Base-by-base conservation (phyloP, 2,797 vertebrate species). In the Microctenopoma steveboyesi region DNA sequence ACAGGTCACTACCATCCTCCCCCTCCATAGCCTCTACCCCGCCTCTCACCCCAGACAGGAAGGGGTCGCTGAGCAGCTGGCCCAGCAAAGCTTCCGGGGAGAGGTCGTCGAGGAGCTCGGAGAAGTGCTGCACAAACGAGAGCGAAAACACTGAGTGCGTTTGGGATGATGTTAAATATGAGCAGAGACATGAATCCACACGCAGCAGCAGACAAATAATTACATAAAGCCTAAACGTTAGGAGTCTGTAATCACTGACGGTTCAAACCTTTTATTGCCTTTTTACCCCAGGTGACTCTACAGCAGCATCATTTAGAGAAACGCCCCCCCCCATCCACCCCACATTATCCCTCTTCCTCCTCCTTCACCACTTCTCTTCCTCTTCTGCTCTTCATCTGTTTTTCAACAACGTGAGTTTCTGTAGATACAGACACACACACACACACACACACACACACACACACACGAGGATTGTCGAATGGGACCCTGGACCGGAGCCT, bases 1-100 rank as follows among this genome's bases (percentile, higher is more conserved):
- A 90, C 78, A 93, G 85, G 14, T 90, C 87, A 6, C 67, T n/a
- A 0, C 74, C 83, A 3, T 96, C 96, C 65, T 96, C 96, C 0
- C 64, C 86, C 68, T 98, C 97, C 96, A 97, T 97, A 25, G 95
- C 89, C 74, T 96, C 95, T 4, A n/a, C 79, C 0, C 82, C 77
- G 7, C 90, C 95, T 83, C 96, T 94, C 65, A 68, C 91, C 58
- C 95, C 97, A 0, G 96, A 97, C 79, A 99, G 94, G 91, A 99
- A 99, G 52, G 98, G 97, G 88, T 99, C 98, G 22, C 97, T 98
- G 86, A 99, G 94, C 76, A 99, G 94, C 93, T 99, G 97, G 13
- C 97, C 97, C 83, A 99, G 89, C 91, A 99, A 46, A 16, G 92
- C 96, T 53, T 98, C 98, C 46, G 97, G 95, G 83, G 97, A 98